A percentile compares a stretch with the other conserved stretches of the same genome.
Evolutionary conservation across 2,113 vertebrate genomes (phyloP).

Genomic region (Conger conger): DNA sequence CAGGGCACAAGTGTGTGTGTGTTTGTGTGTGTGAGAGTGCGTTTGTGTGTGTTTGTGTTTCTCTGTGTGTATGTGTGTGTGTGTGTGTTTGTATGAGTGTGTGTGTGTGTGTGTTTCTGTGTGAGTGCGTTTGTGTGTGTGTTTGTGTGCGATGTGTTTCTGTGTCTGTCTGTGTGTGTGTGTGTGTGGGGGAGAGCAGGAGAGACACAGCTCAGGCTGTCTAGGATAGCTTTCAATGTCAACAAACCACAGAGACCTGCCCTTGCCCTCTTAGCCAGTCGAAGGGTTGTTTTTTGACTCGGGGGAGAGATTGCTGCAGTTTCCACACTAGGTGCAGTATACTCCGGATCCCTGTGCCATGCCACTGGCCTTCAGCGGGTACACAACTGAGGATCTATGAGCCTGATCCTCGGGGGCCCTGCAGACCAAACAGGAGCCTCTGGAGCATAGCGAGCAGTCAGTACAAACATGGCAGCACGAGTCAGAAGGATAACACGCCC

Average conservation of each 20-base stretch:
- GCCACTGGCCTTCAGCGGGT: neutral
- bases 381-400: neutral
- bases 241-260: constrained; percentile 55
- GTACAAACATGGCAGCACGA: neutral
- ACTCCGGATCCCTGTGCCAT: constrained; percentile 34
- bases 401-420: neutral
- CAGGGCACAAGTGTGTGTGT: constrained; percentile 24
- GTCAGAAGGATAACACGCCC: neutral
- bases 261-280: constrained; percentile 33
- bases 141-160: constrained; percentile 22
- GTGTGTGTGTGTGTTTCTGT: constrained; percentile 24
- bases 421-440: neutral
- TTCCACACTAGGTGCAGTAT: constrained; percentile 51
- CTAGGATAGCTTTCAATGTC: constrained; percentile 55
- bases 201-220: constrained; percentile 31
- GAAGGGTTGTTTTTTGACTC: constrained; percentile 48
- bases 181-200: constrained; percentile 10
- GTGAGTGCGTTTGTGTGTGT: constrained; percentile 20
- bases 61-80: constrained; percentile 26
- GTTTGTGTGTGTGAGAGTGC: constrained; percentile 31
- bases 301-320: constrained; percentile 49
- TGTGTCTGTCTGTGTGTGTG: neutral
- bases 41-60: constrained; percentile 12
- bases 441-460: neutral
- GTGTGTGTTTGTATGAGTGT: constrained; percentile 30